Percentiles rank a stretch among this genome's conserved stretches.
These are phyloP conservation scores for Amorpha juglandis DNA, from an alignment of 2,888 invertebrate species.

Conservation along the genomic window DNA sequence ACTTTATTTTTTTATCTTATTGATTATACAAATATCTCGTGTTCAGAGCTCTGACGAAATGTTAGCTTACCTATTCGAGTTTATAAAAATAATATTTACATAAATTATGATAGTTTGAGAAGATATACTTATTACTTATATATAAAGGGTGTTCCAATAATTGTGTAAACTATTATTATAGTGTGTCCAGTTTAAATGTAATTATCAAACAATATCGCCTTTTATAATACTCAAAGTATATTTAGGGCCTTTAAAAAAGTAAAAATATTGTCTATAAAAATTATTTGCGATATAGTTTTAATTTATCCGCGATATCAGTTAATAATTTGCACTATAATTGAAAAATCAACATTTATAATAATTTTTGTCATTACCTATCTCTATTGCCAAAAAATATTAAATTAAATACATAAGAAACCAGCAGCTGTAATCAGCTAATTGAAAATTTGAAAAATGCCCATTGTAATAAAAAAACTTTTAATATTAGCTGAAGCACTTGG, in stretches of 20 bases:
- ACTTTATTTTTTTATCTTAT: constrained; percentile 26
- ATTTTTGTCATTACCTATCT: background rate
- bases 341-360: background rate
- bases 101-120: constrained; percentile 8
- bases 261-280: background rate
- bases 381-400: too few species aligned
- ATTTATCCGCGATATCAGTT: background rate
- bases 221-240: background rate
- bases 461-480: too few species aligned
- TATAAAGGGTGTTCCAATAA: background rate
- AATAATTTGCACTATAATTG: background rate
- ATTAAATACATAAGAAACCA: too few species aligned
- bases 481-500: too few species aligned
- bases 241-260: background rate
- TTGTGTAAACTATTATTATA: background rate
- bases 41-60: background rate
- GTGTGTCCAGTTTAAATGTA: background rate
- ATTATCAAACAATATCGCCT: background rate
- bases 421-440: too few species aligned
- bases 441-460: too few species aligned
- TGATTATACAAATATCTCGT: constrained; percentile 15
- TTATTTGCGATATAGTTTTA: background rate
- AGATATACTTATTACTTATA: background rate
- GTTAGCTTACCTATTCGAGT: constrained; percentile 16
- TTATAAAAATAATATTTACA: constrained; percentile 14